Evolutionary conservation across 2,888 invertebrate genomes (phyloP).

Genomic region (Melipona bicolor): DNA sequence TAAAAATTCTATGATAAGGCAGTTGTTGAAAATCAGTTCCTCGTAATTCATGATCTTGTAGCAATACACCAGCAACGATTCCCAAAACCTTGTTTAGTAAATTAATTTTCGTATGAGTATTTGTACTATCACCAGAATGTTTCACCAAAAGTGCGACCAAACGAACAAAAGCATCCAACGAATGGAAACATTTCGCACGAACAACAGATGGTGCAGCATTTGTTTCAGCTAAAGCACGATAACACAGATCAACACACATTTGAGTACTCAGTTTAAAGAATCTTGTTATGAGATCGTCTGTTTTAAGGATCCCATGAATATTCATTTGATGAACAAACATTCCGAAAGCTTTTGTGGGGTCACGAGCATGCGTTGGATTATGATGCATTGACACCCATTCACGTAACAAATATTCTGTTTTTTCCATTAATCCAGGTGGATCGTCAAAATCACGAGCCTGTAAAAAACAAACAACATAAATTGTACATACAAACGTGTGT

Average conservation of each 20-base stretch:
- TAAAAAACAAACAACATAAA: constrained; percentile 51
- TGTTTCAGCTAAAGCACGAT: constrained; percentile 92
- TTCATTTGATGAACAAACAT: constrained; percentile 99
- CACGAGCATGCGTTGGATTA: constrained; percentile 91
- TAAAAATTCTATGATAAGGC: constrained; percentile 98
- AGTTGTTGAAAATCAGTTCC: constrained; percentile 97
- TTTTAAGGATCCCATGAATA: constrained; percentile 97
- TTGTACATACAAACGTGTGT: constrained; percentile 26
- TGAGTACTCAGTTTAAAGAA: constrained; percentile 99
- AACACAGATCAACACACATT: constrained; percentile 97
- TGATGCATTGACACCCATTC: constrained; percentile 98
- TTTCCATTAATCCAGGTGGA: constrained; percentile 96
- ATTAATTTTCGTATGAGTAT: constrained; percentile 98
- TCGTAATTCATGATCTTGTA: constrained; percentile 98
- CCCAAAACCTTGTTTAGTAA: constrained; percentile 97
- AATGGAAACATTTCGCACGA: constrained; percentile 96
- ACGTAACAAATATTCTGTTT: constrained; percentile 96
- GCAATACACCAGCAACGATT: constrained; percentile 96
- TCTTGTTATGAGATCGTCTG: constrained; percentile 97
- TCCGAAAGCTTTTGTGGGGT: constrained; percentile 95
- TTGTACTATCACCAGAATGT: constrained; percentile 95
- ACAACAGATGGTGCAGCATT: constrained; percentile 88
- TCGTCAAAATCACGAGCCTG: constrained; percentile 95
- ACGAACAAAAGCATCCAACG: constrained; percentile 97
- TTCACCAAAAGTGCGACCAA: constrained; percentile 97